These are phyloP conservation scores for Aphidius gifuensis DNA, from an alignment of 1,140 invertebrate genomes.

Conservation along the genomic window DNA sequence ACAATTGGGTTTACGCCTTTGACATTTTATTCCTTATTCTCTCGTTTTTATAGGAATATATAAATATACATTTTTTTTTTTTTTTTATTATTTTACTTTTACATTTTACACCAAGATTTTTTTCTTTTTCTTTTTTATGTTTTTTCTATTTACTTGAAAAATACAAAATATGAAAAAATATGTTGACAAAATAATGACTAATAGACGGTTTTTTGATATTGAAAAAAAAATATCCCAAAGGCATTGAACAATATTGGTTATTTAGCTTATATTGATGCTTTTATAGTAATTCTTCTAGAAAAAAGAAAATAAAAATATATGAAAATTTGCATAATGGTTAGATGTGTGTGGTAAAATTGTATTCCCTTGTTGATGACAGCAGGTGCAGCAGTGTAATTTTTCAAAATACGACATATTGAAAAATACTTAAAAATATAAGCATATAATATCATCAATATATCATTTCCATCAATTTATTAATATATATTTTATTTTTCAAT, in stretches of 20 bases:
- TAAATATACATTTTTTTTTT: too few relatives aligned
- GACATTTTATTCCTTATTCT: conserved; percentile 3
- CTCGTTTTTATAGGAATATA: too few relatives aligned
- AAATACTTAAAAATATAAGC: neutral
- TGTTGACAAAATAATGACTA: too few relatives aligned
- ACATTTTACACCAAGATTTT: too few relatives aligned
- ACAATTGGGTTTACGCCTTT: conserved; percentile 9
- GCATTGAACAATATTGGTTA: conserved; percentile 29
- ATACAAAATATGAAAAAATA: too few relatives aligned
- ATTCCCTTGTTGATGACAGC: neutral
- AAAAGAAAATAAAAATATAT: conserved; percentile 19
- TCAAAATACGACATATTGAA: neutral
- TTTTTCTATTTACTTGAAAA: too few relatives aligned
- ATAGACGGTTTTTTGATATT: too few relatives aligned
- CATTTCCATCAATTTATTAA: neutral
- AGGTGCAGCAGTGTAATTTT: conserved; percentile 1
- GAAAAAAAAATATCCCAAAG: conserved; percentile 17
- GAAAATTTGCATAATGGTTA: conserved; percentile 44
- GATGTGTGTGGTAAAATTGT: conserved; percentile 34
- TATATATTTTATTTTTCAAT: neutral
- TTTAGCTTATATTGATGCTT: conserved; percentile 16
- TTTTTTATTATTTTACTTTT: too few relatives aligned
- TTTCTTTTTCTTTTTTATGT: too few relatives aligned
- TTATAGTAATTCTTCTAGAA: conserved; percentile 7
- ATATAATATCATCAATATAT: too few relatives aligned